phyloP scores from a whole-genome alignment of 2,888 invertebrate genomes.

The Drosophila acutilabella region DNA sequence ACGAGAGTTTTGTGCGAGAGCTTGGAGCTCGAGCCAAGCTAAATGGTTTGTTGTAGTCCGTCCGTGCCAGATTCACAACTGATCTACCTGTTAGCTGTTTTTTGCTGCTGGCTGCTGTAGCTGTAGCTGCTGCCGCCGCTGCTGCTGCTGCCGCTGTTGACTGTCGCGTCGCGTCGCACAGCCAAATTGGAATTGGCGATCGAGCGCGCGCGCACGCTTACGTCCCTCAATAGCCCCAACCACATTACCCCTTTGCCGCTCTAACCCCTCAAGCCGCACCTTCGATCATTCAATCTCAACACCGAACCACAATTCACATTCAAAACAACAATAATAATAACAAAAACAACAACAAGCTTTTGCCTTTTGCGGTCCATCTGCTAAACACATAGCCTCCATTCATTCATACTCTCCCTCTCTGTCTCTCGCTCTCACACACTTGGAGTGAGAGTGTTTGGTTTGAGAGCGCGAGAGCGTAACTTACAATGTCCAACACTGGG shows the following conservation, averaged over 20 bases:
- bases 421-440: neutral
- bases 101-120: slow-evolving; percentile 48
- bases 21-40: slow-evolving; percentile 60
- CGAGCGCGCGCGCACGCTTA: slow-evolving; percentile 47
- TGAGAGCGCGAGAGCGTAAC: slow-evolving; percentile 3
- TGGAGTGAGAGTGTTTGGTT: neutral
- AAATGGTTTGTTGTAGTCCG: slow-evolving; percentile 78
- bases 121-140: slow-evolving; percentile 24
- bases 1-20: slow-evolving; percentile 43
- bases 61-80: slow-evolving; percentile 85
- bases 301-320: slow-evolving; percentile 23
- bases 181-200: slow-evolving; percentile 70
- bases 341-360: slow-evolving; percentile 60
- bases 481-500: slow-evolving; percentile 55
- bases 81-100: slow-evolving; percentile 82
- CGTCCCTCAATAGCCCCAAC: slow-evolving; percentile 8
- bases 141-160: slow-evolving; percentile 44
- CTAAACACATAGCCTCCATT: slow-evolving; percentile 46
- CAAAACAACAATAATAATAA: slow-evolving; percentile 35
- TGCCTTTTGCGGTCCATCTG: slow-evolving; percentile 75
- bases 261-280: neutral
- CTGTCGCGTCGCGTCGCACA: slow-evolving; percentile 46
- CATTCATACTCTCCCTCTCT: slow-evolving; percentile 29
- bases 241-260: neutral
- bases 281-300: slow-evolving; percentile 33